Evolutionary conservation across 2,113 vertebrate species (phyloP).

Genomic region (Himantopus leucocephalus): DNA sequence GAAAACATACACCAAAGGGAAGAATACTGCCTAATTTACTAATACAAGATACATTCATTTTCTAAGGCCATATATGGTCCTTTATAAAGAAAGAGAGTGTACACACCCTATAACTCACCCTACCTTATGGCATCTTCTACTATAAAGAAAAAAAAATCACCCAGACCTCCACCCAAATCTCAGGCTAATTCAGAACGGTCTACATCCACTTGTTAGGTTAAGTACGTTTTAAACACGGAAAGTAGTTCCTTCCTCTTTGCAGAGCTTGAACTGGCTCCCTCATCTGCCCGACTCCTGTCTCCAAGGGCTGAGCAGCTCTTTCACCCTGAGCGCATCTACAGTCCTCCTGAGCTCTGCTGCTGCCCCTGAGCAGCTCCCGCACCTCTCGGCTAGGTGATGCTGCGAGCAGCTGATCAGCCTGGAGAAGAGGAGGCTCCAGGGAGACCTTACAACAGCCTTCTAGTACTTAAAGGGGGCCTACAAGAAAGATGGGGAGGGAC

Average conservation of each 20-base stretch:
- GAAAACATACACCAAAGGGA: background rate
- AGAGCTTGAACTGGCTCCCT: background rate
- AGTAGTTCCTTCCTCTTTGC: background rate
- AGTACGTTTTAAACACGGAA: background rate
- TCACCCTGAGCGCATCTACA: background rate
- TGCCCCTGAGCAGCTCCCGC: background rate
- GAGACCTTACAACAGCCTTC: background rate
- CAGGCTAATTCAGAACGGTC: background rate
- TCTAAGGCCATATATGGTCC: background rate
- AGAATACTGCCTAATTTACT: background rate
- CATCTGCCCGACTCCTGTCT: background rate
- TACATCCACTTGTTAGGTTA: background rate
- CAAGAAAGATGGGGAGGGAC: background rate
- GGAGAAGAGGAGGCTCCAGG: background rate
- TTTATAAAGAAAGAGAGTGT: background rate
- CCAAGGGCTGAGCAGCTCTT: background rate
- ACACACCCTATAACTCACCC: background rate
- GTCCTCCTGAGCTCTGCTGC: fast-evolving
- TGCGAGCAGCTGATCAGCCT: background rate
- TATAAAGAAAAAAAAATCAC: background rate
- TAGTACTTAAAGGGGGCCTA: background rate
- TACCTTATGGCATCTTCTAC: background rate
- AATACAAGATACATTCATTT: background rate
- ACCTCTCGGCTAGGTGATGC: background rate
- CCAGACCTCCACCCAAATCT: background rate